Conservation (phyloP, 1,140 invertebrate genomes). For the Megathymus violae region DNA sequence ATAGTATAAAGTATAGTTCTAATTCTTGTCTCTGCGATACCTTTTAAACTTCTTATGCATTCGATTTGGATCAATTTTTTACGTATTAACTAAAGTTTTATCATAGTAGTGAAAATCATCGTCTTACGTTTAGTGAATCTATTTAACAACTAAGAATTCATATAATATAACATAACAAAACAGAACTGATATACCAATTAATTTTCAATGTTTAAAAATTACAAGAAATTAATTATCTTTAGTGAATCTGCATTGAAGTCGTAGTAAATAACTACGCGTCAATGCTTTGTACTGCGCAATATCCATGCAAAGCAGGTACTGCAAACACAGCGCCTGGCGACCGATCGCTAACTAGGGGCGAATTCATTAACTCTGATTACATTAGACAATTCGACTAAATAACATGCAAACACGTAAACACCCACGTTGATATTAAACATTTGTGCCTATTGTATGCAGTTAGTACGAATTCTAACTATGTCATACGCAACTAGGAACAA, state of each 20-base stretch:
- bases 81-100: too few relatives aligned
- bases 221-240: too few relatives aligned
- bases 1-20: too few relatives aligned
- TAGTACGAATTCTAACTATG: constrained; percentile 12
- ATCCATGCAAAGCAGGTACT: constrained; percentile 30
- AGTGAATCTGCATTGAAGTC: background rate
- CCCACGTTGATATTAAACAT: constrained; percentile 45
- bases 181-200: too few relatives aligned
- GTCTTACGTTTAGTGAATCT: too few relatives aligned
- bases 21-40: too few relatives aligned
- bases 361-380: constrained; percentile 79
- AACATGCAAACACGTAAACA: constrained; percentile 62
- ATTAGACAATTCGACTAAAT: constrained; percentile 72
- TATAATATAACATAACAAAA: too few relatives aligned
- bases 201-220: too few relatives aligned
- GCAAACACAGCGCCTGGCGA: constrained; percentile 36
- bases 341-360: constrained; percentile 67
- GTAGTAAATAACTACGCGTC: background rate
- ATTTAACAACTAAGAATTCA: too few relatives aligned
- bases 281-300: constrained; percentile 1
- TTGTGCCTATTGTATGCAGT: constrained; percentile 24
- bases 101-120: too few relatives aligned
- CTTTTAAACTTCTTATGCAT: too few relatives aligned
- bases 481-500: background rate
- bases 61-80: too few relatives aligned